Conservation (phyloP, 2,113 vertebrate genomes). For the Colossoma macropomum region DNA sequence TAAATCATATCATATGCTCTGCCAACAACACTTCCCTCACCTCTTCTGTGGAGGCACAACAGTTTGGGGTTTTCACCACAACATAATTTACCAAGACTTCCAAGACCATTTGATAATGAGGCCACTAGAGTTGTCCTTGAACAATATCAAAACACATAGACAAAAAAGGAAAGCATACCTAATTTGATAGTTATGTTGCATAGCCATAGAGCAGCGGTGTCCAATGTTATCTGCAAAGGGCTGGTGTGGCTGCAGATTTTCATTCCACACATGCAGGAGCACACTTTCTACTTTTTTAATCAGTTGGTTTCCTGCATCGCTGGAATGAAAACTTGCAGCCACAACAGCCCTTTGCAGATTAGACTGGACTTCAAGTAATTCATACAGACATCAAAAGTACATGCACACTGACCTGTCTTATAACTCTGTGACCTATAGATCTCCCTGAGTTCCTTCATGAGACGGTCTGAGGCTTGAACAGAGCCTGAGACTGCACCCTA, state of each 20-base stretch:
- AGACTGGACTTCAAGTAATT: no score
- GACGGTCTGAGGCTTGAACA: conserved; percentile 96
- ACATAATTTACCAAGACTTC: not conserved
- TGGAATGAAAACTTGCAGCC: no score
- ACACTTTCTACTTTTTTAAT: no score
- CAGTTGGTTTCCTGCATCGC: no score
- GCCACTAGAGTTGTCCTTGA: not conserved
- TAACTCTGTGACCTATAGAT: conserved; percentile 98
- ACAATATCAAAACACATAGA: not conserved
- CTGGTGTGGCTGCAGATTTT: no score
- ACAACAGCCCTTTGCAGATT: no score
- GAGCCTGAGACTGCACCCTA: conserved; percentile 97
- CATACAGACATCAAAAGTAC: not conserved
- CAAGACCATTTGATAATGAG: not conserved
- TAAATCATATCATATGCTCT: not conserved
- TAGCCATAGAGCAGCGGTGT: no score
- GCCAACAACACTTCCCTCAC: not conserved
- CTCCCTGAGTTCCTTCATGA: conserved; percentile 99
- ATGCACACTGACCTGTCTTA: conserved; percentile 85
- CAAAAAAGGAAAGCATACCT: not conserved
- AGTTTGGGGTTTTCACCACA: not conserved
- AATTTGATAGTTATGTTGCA: no score
- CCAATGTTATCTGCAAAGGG: no score
- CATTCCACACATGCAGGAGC: no score
- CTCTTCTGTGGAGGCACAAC: not conserved